phyloP scores from a whole-genome alignment of 2,797 vertebrate genomes.

The Pipistrellus kuhlii region DNA sequence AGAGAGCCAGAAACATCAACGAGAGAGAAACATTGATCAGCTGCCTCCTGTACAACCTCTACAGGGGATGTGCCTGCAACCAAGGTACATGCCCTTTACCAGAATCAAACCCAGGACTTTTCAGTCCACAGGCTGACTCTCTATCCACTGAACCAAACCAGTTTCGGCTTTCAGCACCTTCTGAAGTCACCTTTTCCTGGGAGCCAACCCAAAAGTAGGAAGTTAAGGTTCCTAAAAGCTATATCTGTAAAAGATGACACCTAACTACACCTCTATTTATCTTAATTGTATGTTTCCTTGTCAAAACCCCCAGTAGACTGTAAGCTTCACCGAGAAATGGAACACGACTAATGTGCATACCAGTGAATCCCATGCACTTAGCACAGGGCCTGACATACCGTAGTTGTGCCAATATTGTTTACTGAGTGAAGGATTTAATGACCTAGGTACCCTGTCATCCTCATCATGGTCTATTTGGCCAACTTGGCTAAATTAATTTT shows the following conservation, averaged over 20 bases:
- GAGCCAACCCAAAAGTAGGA: not conserved
- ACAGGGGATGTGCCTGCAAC: no score
- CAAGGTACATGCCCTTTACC: no score
- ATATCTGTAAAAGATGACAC: not conserved
- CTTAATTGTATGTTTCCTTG: not conserved
- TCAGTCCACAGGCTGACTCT: no score
- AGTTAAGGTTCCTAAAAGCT: not conserved
- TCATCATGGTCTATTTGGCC: not conserved
- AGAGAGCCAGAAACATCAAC: no score
- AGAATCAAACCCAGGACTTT: no score
- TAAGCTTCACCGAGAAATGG: not conserved
- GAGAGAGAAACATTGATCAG: no score
- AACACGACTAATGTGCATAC: not conserved
- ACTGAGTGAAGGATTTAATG: not conserved
- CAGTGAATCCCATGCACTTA: not conserved
- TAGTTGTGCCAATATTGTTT: not conserved
- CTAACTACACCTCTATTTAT: not conserved
- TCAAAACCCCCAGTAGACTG: not conserved
- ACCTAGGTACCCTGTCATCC: not conserved
- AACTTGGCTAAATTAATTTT: constrained; percentile 17
- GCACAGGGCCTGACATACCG: not conserved
- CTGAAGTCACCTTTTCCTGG: not conserved
- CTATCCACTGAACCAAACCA: no score
- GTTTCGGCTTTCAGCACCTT: not conserved
- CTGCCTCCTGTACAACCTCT: no score